A percentile compares a stretch with the other conserved stretches of the same genome.
Evolutionary conservation across 1,140 invertebrate genomes (phyloP).

Genomic region (Ephestia elutella): DNA sequence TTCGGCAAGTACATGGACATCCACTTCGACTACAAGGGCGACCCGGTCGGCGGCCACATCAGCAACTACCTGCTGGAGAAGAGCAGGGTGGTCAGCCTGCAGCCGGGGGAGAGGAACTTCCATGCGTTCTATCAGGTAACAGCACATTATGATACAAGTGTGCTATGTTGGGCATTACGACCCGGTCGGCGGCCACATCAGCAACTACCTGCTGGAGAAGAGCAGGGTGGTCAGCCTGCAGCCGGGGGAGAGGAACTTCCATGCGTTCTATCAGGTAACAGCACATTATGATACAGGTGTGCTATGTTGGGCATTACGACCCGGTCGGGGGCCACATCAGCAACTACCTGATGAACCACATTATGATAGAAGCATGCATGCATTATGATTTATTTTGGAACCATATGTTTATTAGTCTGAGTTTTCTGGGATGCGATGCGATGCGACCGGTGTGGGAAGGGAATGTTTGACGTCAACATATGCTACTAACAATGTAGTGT

Average conservation of each 20-base stretch:
- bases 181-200: conserved; percentile 96
- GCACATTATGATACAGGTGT: too few species aligned
- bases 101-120: conserved; percentile 96
- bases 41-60: conserved; percentile 96
- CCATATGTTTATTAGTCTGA: neutral
- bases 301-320: conserved; percentile 70
- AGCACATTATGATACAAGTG: too few species aligned
- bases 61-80: conserved; percentile 98
- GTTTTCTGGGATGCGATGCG: too few species aligned
- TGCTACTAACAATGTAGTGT: too few species aligned
- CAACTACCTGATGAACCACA: conserved; percentile 91
- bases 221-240: conserved; percentile 95
- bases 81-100: conserved; percentile 94
- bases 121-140: conserved; percentile 97
- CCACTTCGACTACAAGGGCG: conserved; percentile 98
- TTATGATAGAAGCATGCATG: neutral
- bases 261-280: conserved; percentile 96
- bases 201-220: conserved; percentile 97
- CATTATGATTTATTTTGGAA: too few species aligned
- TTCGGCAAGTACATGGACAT: conserved; percentile 99
- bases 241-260: conserved; percentile 95
- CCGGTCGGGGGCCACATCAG: conserved; percentile 96
- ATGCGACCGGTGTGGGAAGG: too few species aligned
- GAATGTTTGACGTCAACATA: too few species aligned
- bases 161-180: conserved; percentile 68